Base-by-base conservation (phyloP, 2,888 invertebrate species). In the Pseudococcus longispinus region DNA sequence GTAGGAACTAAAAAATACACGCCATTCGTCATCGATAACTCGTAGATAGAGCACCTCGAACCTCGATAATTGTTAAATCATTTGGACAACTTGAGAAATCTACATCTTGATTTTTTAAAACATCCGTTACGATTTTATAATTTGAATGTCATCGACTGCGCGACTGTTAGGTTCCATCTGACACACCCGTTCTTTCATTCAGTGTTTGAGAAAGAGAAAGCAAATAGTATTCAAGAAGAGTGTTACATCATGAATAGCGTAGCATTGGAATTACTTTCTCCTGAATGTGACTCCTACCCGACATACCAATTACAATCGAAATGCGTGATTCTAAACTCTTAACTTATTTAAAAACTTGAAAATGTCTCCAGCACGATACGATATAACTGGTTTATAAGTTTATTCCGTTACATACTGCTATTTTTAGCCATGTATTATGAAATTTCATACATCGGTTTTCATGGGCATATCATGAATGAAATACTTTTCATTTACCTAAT, bases 191-290 rank as follows among this genome's bases (percentile, higher is more conserved):
- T 51, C 55, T 51, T 55, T 55, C 60, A 84, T 84, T 51, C 20
- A 44, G 85, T 44, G 65, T 85, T 85, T 44, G 70, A 65, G 85
- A 85, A 85, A 85, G 85, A 85, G 85, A 85, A 85, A 85, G 85
- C 85, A 85, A 85, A 85, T 44, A 70, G 44, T 85, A 60, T 85
- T 85, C 85, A 29, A 26, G 65, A 84, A 85, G 70, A 85, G 23
- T 85, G 85, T 85, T 85, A 85, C 85, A 70, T 85, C 85, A 85
- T 44, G 85, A 84, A 84, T 37, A 70, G 85, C 85, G 85, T 70
- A 65, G 85, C 85, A 70, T 85, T 44, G 65, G 85, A 65, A 70
- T 85, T 85, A 85, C 85, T 85, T 85, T 85, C 85, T 85, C 85
- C 85, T 23, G 23, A 37, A 83, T 55, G 85, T 42, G 42, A 65